A percentile compares a stretch with the other conserved stretches of the same genome.
phyloP scores from a whole-genome alignment of 2,888 invertebrate species.

The Coenonympha arcania region DNA sequence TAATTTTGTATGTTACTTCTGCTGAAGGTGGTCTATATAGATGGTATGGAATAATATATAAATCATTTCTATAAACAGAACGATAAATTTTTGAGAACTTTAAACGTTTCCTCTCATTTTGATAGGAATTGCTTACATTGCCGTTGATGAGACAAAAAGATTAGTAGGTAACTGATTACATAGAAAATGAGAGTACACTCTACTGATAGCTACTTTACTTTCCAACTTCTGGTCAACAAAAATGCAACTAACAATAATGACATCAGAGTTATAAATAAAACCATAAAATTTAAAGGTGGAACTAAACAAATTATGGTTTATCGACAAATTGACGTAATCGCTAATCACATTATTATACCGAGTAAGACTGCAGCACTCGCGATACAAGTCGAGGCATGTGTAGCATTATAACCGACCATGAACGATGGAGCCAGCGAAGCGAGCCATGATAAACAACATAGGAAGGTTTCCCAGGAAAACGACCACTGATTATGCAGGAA shows the following conservation, averaged over 20 bases:
- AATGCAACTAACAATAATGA: too few species aligned
- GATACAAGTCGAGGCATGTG: conserved; percentile 11
- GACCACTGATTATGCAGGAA: conserved; percentile 51
- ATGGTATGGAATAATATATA: too few species aligned
- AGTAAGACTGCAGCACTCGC: conserved; percentile 12
- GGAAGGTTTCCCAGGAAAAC: conserved; percentile 39
- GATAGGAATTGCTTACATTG: too few species aligned
- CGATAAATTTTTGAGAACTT: too few species aligned
- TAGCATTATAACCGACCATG: conserved; percentile 31
- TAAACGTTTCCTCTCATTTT: too few species aligned
- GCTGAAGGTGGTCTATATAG: too few species aligned
- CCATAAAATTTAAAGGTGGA: conserved; percentile 10
- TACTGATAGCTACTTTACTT: too few species aligned
- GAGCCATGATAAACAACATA: conserved; percentile 39
- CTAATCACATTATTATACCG: conserved; percentile 7
- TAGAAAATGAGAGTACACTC: too few species aligned
- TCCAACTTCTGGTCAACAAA: neutral
- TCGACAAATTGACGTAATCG: conserved; percentile 22
- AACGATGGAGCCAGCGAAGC: conserved; percentile 40
- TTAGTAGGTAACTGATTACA: too few species aligned
- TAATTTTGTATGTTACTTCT: conserved; percentile 5
- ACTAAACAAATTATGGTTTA: conserved; percentile 19
- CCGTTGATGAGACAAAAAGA: too few species aligned
- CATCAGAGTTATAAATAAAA: conserved; percentile 1
- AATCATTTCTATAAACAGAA: too few species aligned